Percentiles rank a stretch among this genome's conserved stretches.
These are phyloP conservation scores for Gallinago stenura DNA, from an alignment of 2,797 vertebrate species.

Conservation along the genomic window DNA sequence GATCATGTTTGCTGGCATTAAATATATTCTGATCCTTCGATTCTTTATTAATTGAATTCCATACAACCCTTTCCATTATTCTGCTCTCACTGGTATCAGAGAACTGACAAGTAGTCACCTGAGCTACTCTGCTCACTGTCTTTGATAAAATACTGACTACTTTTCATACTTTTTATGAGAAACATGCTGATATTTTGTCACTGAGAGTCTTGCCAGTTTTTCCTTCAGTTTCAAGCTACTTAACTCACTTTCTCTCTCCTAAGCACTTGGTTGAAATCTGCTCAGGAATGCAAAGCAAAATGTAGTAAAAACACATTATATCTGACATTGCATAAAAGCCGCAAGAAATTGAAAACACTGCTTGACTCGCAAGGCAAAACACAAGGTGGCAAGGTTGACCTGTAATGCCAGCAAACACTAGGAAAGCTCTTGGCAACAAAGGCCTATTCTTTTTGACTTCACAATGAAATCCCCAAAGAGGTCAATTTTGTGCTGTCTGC, in stretches of 20 bases:
- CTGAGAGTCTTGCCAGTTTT: not conserved
- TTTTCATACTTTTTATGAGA: not conserved
- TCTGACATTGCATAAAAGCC: not conserved
- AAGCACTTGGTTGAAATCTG: not conserved
- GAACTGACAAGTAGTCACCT: not conserved
- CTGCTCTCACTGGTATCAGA: not conserved
- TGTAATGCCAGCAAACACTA: not conserved
- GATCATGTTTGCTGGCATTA: not conserved
- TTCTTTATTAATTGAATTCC: constrained; percentile 6
- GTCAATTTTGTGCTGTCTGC: not conserved
- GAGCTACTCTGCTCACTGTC: not conserved
- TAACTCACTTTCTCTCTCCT: not conserved
- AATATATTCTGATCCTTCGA: not conserved
- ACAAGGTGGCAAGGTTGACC: constrained; percentile 4
- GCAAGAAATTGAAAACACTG: not conserved
- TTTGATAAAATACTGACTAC: not conserved
- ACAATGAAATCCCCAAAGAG: not conserved
- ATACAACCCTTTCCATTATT: not conserved
- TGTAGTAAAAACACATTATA: not conserved
- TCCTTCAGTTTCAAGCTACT: not conserved
- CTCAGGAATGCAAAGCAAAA: constrained; percentile 8
- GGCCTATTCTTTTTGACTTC: not conserved
- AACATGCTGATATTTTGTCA: not conserved
- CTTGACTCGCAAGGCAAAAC: constrained; percentile 11
- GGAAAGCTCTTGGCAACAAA: not conserved